These are phyloP conservation scores for Anolis apletophallus DNA, from an alignment of 2,797 vertebrate species.

Conservation along the genomic window DNA sequence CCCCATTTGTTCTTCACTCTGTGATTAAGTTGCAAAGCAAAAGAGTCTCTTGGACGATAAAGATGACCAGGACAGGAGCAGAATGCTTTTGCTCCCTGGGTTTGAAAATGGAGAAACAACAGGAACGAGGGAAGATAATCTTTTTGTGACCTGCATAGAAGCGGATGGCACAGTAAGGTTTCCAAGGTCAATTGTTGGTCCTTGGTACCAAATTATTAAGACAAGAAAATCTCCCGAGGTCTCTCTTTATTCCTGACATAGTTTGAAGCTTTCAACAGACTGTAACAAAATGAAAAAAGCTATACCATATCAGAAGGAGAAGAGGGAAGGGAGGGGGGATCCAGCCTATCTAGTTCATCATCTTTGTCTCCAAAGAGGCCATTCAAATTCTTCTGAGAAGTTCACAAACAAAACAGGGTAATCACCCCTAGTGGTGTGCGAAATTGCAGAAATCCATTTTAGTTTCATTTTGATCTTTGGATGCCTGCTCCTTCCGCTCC, in stretches of 20 bases:
- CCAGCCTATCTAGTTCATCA: too few species aligned
- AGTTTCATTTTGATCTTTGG: too few species aligned
- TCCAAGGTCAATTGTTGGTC: fast-evolving
- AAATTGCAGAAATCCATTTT: too few species aligned
- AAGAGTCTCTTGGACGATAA: conserved; percentile 11
- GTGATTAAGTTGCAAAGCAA: conserved; percentile 34
- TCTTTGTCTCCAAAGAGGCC: too few species aligned
- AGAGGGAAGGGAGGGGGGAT: too few species aligned
- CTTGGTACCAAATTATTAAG: conserved; percentile 2
- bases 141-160: not conserved
- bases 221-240: not conserved
- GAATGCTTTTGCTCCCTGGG: not conserved
- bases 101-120: conserved; percentile 20
- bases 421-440: too few species aligned
- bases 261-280: not conserved
- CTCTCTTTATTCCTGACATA: too few species aligned
- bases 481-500: too few species aligned
- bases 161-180: not conserved
- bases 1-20: conserved; percentile 27
- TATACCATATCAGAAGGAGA: too few species aligned
- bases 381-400: too few species aligned
- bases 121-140: not conserved
- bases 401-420: too few species aligned
- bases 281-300: not conserved
- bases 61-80: conserved; percentile 8